These are phyloP conservation scores for Drosophila parvula DNA, from an alignment of 1,140 invertebrate species.

Conservation along the genomic window DNA sequence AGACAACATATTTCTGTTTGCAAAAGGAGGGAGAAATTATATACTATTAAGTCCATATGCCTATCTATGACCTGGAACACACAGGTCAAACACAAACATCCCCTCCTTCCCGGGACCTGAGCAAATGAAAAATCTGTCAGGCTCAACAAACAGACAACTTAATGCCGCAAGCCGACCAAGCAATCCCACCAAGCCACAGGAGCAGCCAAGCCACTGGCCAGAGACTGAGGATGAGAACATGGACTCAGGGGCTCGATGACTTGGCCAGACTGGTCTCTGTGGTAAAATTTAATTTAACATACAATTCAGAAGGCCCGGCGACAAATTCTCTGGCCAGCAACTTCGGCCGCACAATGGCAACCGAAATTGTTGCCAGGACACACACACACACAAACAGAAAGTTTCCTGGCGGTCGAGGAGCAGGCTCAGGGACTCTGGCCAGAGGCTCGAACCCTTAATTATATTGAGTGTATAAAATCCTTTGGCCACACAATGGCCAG, in stretches of 20 bases:
- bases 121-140: conserved; percentile 78
- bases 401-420: conserved; percentile 24
- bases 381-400: conserved; percentile 47
- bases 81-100: conserved; percentile 28
- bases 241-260: conserved; percentile 54
- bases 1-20: conserved; percentile 6
- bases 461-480: conserved; percentile 83
- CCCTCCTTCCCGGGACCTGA: not conserved
- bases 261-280: conserved; percentile 73
- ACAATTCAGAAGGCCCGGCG: conserved; percentile 71
- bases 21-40: conserved; percentile 12
- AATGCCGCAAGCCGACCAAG: conserved; percentile 62
- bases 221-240: conserved; percentile 1
- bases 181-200: conserved; percentile 35
- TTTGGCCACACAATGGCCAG: conserved; percentile 74
- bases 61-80: conserved; percentile 45
- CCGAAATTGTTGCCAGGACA: conserved; percentile 73
- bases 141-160: conserved; percentile 79
- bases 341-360: conserved; percentile 58
- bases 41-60: conserved; percentile 49
- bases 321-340: conserved; percentile 62
- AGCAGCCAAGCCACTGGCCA: conserved; percentile 11
- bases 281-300: conserved; percentile 83
- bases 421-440: conserved; percentile 30
- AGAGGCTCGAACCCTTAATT: conserved; percentile 77